Evolutionary conservation across 92 coral and sea anemone species (phyloP).

Genomic region (Phenganax stokvisi): DNA sequence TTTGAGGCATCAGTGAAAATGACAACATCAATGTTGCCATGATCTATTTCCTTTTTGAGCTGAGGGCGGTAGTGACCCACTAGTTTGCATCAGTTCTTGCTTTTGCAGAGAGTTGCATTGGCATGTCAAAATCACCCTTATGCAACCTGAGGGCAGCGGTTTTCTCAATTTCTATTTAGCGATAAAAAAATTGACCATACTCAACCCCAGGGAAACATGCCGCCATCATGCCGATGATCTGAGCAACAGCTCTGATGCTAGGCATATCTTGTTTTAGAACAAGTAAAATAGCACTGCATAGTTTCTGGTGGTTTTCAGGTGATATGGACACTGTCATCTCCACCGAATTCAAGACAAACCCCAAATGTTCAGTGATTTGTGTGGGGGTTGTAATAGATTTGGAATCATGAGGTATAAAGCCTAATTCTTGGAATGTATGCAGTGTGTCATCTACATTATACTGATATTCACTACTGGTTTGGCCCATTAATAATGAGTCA

Average conservation of each 20-base stretch:
- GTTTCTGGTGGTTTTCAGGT: conserved; percentile 29
- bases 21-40: conserved; percentile 30
- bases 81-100: conserved; percentile 16
- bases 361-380: conserved; percentile 43
- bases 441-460: conserved; percentile 46
- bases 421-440: conserved; percentile 32
- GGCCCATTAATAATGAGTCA: conserved; percentile 47
- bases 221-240: conserved; percentile 50
- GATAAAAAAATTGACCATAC: conserved; percentile 33
- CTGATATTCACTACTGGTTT: conserved; percentile 43
- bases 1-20: conserved; percentile 48
- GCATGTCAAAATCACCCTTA: conserved; percentile 19
- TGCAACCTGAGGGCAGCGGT: conserved; percentile 13
- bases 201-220: conserved; percentile 45
- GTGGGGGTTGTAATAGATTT: conserved; percentile 59
- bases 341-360: conserved; percentile 47
- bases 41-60: neutral
- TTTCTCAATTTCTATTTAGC: conserved; percentile 42
- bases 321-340: conserved; percentile 50
- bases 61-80: conserved; percentile 11
- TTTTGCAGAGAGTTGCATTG: conserved; percentile 18
- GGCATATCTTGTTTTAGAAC: conserved; percentile 39
- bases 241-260: conserved; percentile 52
- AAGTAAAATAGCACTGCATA: conserved; percentile 1
- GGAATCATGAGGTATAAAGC: conserved; percentile 41